Conservation (phyloP, 2,113 vertebrate species). For the Solea senegalensis region DNA sequence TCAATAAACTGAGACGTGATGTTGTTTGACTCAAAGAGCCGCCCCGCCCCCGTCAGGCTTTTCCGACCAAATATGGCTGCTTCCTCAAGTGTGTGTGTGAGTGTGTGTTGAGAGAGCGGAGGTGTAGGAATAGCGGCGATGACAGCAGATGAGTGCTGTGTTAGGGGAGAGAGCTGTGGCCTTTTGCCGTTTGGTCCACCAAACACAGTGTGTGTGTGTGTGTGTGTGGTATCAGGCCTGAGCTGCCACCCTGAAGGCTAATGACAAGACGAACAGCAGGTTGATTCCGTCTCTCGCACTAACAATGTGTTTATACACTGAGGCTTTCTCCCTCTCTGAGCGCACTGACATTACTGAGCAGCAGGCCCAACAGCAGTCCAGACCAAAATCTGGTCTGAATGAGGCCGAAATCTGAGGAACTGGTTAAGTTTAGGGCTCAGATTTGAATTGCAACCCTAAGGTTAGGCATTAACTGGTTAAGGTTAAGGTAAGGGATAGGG, state of each 20-base stretch:
- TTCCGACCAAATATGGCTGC: constrained; percentile 52
- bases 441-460: too few species aligned
- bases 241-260: constrained; percentile 63
- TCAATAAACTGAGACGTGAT: neutral
- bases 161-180: constrained; percentile 57
- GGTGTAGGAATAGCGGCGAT: constrained; percentile 53
- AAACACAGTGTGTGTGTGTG: constrained; percentile 31
- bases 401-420: too few species aligned
- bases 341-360: constrained; percentile 62
- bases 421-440: too few species aligned
- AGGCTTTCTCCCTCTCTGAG: constrained; percentile 54
- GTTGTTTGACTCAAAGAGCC: constrained; percentile 5
- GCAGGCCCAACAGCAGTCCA: constrained; percentile 37
- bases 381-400: too few species aligned
- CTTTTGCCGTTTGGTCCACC: constrained; percentile 61
- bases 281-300: constrained; percentile 66
- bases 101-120: constrained; percentile 34
- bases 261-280: constrained; percentile 71
- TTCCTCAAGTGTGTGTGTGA: constrained; percentile 34
- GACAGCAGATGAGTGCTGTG: constrained; percentile 61
- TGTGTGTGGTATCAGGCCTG: constrained; percentile 14
- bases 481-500: too few species aligned
- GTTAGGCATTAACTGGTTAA: too few species aligned
- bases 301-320: constrained; percentile 58
- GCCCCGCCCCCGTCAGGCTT: neutral